phyloP scores from a whole-genome alignment of 2,797 vertebrate genomes.

The Vespertilio murinus region DNA sequence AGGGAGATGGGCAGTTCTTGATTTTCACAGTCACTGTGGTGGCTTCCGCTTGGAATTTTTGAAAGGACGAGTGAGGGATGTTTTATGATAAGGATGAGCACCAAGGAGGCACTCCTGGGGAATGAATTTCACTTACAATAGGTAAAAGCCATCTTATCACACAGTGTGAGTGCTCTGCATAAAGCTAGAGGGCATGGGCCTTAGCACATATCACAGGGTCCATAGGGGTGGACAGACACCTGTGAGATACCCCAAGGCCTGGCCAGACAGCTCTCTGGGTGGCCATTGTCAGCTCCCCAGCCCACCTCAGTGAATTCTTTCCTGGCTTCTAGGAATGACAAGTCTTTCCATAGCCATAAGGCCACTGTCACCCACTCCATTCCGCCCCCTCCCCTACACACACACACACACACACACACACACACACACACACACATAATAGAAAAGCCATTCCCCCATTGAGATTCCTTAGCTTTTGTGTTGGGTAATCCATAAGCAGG shows the following conservation, averaged over 20 bases:
- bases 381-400: background rate
- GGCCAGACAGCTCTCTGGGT: background rate
- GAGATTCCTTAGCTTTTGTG: background rate
- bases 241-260: background rate
- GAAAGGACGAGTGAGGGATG: background rate
- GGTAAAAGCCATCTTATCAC: background rate
- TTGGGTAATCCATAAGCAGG: background rate
- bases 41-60: background rate
- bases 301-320: background rate
- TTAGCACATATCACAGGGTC: background rate
- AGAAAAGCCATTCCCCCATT: rapidly evolving
- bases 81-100: background rate
- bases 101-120: background rate
- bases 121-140: background rate
- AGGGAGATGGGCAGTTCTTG: background rate
- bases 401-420: no score
- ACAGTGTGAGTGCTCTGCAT: background rate
- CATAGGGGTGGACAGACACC: background rate
- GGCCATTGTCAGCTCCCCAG: background rate
- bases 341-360: background rate
- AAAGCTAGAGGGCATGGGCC: background rate
- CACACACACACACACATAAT: background rate
- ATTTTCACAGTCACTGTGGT: background rate
- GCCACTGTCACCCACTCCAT: no score
- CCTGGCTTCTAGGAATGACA: background rate